Percentiles rank a stretch among this genome's conserved stretches.
phyloP scores from a whole-genome alignment of 2,888 invertebrate genomes.

The Parochlus steinenii region DNA sequence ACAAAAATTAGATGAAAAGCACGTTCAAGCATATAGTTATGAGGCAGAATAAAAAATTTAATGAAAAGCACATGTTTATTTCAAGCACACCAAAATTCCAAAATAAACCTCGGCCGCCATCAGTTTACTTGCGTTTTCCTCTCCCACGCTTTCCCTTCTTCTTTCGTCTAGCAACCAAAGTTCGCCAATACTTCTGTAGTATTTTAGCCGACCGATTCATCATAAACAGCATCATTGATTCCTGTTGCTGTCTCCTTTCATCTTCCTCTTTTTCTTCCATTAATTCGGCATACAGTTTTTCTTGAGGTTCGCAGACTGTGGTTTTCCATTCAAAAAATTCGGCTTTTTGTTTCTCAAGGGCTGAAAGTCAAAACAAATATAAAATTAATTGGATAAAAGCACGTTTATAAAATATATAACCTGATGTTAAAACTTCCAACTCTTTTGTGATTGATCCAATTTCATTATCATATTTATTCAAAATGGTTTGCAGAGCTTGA shows the following conservation, averaged over 20 bases:
- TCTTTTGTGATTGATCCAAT: conserved; percentile 39
- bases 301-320: conserved; percentile 10
- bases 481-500: conserved; percentile 8
- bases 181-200: conserved; percentile 27
- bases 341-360: conserved; percentile 5
- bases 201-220: conserved; percentile 21
- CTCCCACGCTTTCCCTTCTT: conserved; percentile 15
- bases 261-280: conserved; percentile 8
- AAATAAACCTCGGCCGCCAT: no score
- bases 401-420: no score
- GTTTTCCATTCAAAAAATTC: conserved; percentile 7
- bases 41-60: no score
- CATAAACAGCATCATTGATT: conserved; percentile 16
- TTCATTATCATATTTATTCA: conserved; percentile 41
- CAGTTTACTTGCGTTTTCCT: conserved; percentile 16
- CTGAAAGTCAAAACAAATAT: no score
- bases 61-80: no score
- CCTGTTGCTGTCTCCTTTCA: conserved; percentile 4
- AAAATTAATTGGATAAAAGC: no score
- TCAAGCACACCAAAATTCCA: no score
- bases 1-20: no score
- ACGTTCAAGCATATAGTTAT: no score
- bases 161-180: conserved; percentile 17
- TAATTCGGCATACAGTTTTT: conserved; percentile 2
- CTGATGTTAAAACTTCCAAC: conserved; percentile 33